Percentiles rank a stretch among this genome's conserved stretches.
Evolutionary conservation across 2,888 invertebrate species (phyloP).

Genomic region (Spisula subtruncata): DNA sequence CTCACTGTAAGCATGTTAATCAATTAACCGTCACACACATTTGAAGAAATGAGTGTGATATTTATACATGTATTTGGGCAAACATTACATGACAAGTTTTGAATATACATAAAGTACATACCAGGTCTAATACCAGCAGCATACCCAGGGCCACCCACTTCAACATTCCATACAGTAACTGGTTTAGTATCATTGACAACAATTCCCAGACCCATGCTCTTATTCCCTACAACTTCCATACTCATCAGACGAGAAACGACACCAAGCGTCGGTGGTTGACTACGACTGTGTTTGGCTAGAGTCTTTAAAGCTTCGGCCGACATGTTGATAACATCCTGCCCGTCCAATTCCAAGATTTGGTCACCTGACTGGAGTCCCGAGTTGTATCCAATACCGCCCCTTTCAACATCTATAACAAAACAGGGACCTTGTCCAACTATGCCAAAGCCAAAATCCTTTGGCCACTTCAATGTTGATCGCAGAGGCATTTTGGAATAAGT

Average conservation of each 20-base stretch:
- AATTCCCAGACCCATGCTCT: constrained; percentile 83
- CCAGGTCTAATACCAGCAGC: constrained; percentile 84
- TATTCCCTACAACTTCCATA: constrained; percentile 78
- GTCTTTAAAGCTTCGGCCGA: constrained; percentile 82
- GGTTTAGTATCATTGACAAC: constrained; percentile 81
- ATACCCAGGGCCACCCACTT: constrained; percentile 84
- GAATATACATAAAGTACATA: constrained; percentile 55
- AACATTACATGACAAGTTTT: too few relatives aligned
- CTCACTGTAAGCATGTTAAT: too few relatives aligned
- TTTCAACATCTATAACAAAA: constrained; percentile 85
- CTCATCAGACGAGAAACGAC: constrained; percentile 84
- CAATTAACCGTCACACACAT: too few relatives aligned
- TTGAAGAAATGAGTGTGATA: too few relatives aligned
- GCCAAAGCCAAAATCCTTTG: constrained; percentile 85
- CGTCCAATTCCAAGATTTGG: constrained; percentile 86
- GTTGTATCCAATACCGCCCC: constrained; percentile 83
- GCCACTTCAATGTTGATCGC: constrained; percentile 81
- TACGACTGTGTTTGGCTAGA: constrained; percentile 79
- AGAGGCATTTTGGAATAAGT: constrained; percentile 77
- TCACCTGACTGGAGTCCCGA: constrained; percentile 86
- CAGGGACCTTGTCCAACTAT: constrained; percentile 86
- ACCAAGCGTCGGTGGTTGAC: constrained; percentile 84
- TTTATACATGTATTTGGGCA: too few relatives aligned
- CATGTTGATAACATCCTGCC: constrained; percentile 84
- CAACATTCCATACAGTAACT: constrained; percentile 82